These are phyloP conservation scores for Tolmerus cingulatus DNA, from an alignment of 2,888 invertebrate species.

Conservation along the genomic window DNA sequence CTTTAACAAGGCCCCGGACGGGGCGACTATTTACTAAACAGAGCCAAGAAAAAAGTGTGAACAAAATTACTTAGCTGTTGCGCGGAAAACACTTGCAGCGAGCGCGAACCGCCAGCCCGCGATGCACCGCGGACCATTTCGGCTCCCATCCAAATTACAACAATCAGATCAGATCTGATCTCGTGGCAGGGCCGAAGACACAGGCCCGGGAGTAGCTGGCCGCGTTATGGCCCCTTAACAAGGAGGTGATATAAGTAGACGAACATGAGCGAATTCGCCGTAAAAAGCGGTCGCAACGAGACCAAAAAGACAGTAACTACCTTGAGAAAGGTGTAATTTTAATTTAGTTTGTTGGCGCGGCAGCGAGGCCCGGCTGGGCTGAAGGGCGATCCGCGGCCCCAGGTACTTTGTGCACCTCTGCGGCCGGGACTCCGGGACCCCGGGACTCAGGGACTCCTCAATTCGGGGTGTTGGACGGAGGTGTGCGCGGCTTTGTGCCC, in stretches of 20 bases:
- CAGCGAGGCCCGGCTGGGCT: not conserved
- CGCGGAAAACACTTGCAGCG: constrained; percentile 28
- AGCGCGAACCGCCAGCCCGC: not conserved
- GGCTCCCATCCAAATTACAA: constrained; percentile 34
- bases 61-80: constrained; percentile 35
- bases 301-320: constrained; percentile 20
- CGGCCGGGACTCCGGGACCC: not conserved
- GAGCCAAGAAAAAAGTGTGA: constrained; percentile 33
- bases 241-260: constrained; percentile 42
- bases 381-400: not conserved
- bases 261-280: constrained; percentile 16
- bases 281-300: not conserved
- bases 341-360: constrained; percentile 30
- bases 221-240: constrained; percentile 35
- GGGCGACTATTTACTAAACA: constrained; percentile 34
- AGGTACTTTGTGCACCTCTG: not conserved
- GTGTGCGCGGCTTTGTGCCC: constrained; percentile 30
- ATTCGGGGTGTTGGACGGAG: constrained; percentile 33
- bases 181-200: not conserved
- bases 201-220: not conserved
- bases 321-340: constrained; percentile 43
- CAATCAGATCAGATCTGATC: constrained; percentile 40
- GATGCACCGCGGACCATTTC: not conserved
- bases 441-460: not conserved
- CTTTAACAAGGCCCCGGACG: constrained; percentile 38